Conservation (phyloP, 1,140 invertebrate genomes). For the Andricus grossulariae region DNA sequence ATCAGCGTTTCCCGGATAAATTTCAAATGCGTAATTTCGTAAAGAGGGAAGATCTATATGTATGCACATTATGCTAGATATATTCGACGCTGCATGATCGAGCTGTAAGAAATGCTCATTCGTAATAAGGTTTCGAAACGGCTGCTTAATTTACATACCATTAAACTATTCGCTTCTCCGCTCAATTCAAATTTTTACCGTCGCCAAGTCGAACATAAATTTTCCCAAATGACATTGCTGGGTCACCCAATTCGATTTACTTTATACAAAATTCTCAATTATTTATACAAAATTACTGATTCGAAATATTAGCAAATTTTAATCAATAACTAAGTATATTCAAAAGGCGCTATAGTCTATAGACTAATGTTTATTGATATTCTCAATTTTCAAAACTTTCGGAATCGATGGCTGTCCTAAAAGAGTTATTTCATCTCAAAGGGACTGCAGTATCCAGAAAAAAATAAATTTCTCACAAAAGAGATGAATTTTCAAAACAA, state of each 20-base stretch:
- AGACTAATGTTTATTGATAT: too few species aligned
- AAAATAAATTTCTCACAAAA: too few species aligned
- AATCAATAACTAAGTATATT: too few species aligned
- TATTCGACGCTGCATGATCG: neutral
- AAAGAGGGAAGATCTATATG: neutral
- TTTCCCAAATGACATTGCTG: constrained; percentile 14
- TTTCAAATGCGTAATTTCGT: constrained; percentile 16
- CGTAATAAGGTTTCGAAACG: constrained; percentile 22
- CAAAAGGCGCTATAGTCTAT: too few species aligned
- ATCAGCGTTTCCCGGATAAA: constrained; percentile 1
- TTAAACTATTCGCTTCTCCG: constrained; percentile 15
- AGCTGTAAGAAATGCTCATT: constrained; percentile 29
- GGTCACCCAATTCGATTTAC: neutral
- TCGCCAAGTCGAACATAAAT: constrained; percentile 56
- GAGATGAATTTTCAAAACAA: too few species aligned
- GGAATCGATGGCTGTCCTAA: too few species aligned
- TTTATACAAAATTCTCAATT: neutral
- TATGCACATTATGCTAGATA: neutral
- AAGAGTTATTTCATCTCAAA: too few species aligned
- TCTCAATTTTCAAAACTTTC: too few species aligned
- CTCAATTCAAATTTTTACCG: constrained; percentile 35
- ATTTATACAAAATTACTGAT: neutral
- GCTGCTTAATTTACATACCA: constrained; percentile 4
- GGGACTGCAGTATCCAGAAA: too few species aligned
- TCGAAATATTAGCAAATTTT: neutral